These are phyloP conservation scores for Mizuhopecten yessoensis DNA, from an alignment of 1,140 invertebrate genomes.

Conservation along the genomic window DNA sequence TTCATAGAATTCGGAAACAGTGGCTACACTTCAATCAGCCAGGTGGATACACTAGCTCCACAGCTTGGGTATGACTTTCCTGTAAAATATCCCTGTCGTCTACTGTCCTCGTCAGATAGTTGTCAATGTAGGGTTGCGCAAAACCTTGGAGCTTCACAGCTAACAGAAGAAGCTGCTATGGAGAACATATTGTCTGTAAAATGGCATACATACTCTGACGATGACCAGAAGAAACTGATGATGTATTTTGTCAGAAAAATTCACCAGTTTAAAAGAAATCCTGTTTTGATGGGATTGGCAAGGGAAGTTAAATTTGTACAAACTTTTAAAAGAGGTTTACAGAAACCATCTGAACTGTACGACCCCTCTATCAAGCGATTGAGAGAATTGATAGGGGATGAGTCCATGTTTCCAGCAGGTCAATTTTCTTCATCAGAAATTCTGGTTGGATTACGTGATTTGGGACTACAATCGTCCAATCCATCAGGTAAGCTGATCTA, in stretches of 20 bases:
- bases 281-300: neutral
- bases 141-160: neutral
- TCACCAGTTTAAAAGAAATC: neutral
- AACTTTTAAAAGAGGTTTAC: neutral
- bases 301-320: neutral
- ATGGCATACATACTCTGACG: neutral
- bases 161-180: neutral
- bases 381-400: neutral
- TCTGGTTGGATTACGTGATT: neutral
- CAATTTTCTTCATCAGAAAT: neutral
- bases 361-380: neutral
- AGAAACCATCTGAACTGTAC: neutral
- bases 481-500: neutral
- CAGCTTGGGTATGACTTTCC: neutral
- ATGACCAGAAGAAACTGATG: conserved; percentile 41
- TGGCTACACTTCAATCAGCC: neutral
- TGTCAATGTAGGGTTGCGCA: neutral
- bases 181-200: neutral
- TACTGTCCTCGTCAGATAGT: neutral
- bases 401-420: neutral
- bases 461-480: neutral
- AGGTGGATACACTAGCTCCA: neutral
- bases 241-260: neutral
- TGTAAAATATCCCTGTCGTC: neutral
- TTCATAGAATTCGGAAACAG: neutral